Percentiles rank a stretch among this genome's conserved stretches.
These are phyloP conservation scores for Heterodera carotae DNA, from an alignment of 1,140 invertebrate species.

Conservation along the genomic window DNA sequence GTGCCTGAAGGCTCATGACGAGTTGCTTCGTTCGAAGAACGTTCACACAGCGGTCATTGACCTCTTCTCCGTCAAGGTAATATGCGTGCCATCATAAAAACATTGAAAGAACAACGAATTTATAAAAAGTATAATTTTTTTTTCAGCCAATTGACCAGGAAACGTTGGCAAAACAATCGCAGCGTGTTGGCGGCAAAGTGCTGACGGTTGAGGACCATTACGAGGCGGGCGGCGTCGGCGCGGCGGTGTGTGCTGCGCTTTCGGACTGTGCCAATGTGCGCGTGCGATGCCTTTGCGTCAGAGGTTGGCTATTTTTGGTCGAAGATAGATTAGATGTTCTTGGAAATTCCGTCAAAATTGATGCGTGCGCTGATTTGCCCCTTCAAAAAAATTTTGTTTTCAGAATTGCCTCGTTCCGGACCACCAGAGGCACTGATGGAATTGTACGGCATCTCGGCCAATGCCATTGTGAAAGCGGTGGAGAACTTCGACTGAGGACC, in stretches of 20 bases:
- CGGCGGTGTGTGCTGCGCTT: slow-evolving; percentile 84
- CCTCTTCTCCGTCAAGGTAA: slow-evolving; percentile 73
- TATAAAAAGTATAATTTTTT: not conserved
- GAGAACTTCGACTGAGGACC: slow-evolving; percentile 23
- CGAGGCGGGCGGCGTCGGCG: slow-evolving; percentile 87
- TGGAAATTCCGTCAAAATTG: no score
- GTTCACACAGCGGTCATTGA: slow-evolving; percentile 60
- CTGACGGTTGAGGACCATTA: slow-evolving; percentile 98
- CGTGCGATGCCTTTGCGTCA: slow-evolving; percentile 84
- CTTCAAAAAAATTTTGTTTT: no score
- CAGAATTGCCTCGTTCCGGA: slow-evolving; percentile 84
- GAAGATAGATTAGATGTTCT: no score
- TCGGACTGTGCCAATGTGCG: slow-evolving; percentile 74
- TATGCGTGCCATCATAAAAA: not conserved
- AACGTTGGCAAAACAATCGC: slow-evolving; percentile 78
- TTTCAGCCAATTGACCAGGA: slow-evolving; percentile 78
- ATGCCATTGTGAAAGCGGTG: slow-evolving; percentile 73
- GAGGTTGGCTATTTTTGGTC: slow-evolving; percentile 42
- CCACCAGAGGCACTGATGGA: slow-evolving; percentile 81
- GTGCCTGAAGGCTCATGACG: slow-evolving; percentile 81
- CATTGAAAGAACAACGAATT: not conserved
- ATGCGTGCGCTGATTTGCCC: no score
- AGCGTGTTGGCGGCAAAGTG: slow-evolving; percentile 78
- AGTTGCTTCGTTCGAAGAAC: slow-evolving; percentile 74
- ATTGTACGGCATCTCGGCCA: slow-evolving; percentile 82